Conservation (phyloP, 2,888 invertebrate species). For the Andrena marginata region DNA sequence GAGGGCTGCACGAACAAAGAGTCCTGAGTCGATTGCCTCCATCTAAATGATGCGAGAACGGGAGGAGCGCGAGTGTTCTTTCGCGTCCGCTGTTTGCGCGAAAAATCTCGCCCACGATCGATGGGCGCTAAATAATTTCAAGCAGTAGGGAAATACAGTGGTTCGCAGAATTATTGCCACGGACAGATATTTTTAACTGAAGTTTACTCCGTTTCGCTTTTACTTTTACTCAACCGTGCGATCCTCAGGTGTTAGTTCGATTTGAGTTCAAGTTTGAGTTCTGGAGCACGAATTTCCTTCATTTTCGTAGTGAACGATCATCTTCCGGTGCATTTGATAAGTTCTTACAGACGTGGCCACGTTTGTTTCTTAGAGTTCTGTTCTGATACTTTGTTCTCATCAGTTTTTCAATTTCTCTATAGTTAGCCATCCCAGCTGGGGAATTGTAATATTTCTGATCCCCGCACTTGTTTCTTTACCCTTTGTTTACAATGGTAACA, state of each 20-base stretch:
- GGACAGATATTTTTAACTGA: neutral
- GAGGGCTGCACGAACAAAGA: neutral
- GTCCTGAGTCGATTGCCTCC: neutral
- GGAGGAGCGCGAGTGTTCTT: neutral
- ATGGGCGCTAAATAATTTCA: constrained; percentile 6
- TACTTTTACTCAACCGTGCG: no score
- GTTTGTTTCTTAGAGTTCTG: neutral
- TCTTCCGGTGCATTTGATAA: neutral
- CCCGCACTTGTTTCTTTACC: no score
- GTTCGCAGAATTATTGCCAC: neutral
- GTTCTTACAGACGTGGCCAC: neutral
- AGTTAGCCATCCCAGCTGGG: no score
- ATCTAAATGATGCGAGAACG: neutral
- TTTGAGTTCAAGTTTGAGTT: no score
- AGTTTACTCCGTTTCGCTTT: no score
- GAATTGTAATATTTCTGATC: no score
- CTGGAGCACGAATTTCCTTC: neutral
- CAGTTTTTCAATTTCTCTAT: neutral
- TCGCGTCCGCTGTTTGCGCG: neutral
- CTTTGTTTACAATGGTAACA: no score
- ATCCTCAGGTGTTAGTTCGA: no score
- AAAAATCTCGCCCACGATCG: neutral
- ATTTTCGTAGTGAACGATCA: neutral
- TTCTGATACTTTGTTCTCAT: neutral
- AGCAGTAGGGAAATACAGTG: neutral